Percentiles rank a stretch among this genome's conserved stretches.
phyloP scores from a whole-genome alignment of 1,140 invertebrate species.

The Triops longicaudatus region DNA sequence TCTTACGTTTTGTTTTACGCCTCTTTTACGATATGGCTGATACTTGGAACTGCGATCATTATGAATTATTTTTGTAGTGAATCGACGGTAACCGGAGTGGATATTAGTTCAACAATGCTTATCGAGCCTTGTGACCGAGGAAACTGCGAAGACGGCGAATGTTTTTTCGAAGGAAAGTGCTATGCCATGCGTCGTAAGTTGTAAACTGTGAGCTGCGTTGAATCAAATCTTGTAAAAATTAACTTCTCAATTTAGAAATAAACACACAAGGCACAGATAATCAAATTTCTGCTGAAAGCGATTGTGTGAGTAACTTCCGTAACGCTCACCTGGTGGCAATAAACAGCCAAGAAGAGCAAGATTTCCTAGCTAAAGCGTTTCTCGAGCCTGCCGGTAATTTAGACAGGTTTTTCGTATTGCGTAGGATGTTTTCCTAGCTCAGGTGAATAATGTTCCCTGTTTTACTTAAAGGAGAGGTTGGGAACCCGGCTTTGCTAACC shows the following conservation, averaged over 20 bases:
- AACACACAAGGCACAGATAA: not conserved
- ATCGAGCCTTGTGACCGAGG: not conserved
- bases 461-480: not conserved
- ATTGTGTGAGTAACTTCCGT: not conserved
- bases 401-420: not conserved
- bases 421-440: too few species aligned
- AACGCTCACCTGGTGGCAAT: conserved; percentile 11
- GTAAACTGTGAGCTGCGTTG: not conserved
- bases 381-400: not conserved
- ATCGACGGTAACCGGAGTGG: not conserved
- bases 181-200: not conserved
- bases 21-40: too few species aligned
- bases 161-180: not conserved
- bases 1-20: not conserved
- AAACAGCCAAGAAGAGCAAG: conserved; percentile 6
- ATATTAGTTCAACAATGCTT: not conserved
- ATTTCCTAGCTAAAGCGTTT: conserved; percentile 10
- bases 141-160: not conserved
- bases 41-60: too few species aligned
- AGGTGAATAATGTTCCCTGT: too few species aligned
- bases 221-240: not conserved
- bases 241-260: not conserved
- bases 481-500: not conserved
- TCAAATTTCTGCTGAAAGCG: not conserved
- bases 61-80: not conserved